Conservation (phyloP, 2,888 invertebrate species). For the Heteromurus nitidus region DNA sequence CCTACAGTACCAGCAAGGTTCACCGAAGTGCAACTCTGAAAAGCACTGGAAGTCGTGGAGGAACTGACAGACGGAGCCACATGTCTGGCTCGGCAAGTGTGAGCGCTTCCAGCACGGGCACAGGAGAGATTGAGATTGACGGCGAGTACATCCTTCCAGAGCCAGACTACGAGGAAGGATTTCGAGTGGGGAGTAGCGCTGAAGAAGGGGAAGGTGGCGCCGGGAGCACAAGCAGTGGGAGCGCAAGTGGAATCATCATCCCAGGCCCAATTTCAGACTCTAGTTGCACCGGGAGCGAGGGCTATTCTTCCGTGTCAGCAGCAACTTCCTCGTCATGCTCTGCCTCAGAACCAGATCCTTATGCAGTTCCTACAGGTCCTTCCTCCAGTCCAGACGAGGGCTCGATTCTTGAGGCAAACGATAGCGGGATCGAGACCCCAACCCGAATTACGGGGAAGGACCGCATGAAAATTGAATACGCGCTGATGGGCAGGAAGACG, state of each 20-base stretch:
- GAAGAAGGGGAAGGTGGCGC: slow-evolving; percentile 64
- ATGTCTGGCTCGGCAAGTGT: slow-evolving; percentile 66
- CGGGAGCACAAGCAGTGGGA: background rate
- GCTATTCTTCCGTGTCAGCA: slow-evolving; percentile 67
- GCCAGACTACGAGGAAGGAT: slow-evolving; percentile 73
- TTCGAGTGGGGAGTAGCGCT: slow-evolving; percentile 55
- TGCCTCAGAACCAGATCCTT: slow-evolving; percentile 65
- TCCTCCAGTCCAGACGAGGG: slow-evolving; percentile 62
- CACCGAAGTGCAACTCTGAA: slow-evolving; percentile 64
- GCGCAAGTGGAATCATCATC: slow-evolving; percentile 50
- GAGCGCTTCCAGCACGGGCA: slow-evolving; percentile 65
- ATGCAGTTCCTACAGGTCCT: slow-evolving; percentile 52
- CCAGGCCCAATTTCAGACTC: slow-evolving; percentile 69
- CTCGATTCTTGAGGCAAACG: slow-evolving; percentile 62
- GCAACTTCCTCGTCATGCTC: slow-evolving; percentile 55
- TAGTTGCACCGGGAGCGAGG: slow-evolving; percentile 68
- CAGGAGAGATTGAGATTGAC: slow-evolving; percentile 62
- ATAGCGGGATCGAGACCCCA: slow-evolving; percentile 61
- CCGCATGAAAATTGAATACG: slow-evolving; percentile 83
- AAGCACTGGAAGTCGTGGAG: slow-evolving; percentile 44
- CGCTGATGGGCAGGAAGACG: slow-evolving; percentile 86
- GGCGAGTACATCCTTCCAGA: slow-evolving; percentile 72
- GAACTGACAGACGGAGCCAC: slow-evolving; percentile 31
- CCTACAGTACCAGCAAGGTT: slow-evolving; percentile 26
- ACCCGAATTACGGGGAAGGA: slow-evolving; percentile 78